A percentile compares a stretch with the other conserved stretches of the same genome.
Evolutionary conservation across 2,888 invertebrate species (phyloP).

Genomic region (Galeruca laticollis): DNA sequence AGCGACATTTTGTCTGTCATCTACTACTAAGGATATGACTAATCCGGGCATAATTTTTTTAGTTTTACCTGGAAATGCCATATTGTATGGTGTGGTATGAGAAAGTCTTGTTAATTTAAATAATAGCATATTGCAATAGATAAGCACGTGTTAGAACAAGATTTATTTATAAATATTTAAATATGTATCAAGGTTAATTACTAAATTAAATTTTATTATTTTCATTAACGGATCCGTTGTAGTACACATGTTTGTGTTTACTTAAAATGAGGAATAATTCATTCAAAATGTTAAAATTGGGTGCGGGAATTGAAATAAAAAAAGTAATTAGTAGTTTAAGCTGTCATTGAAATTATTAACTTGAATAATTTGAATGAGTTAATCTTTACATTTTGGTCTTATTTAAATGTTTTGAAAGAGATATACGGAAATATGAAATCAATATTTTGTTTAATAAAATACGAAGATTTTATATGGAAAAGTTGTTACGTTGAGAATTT

Average conservation of each 20-base stretch:
- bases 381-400: too few species aligned
- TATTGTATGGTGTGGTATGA: constrained; percentile 9
- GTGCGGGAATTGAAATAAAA: background rate
- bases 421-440: too few species aligned
- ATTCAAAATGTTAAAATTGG: background rate
- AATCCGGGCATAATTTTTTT: background rate
- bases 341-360: too few species aligned
- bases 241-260: background rate
- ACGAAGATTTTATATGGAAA: too few species aligned
- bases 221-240: background rate
- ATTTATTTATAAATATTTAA: constrained; percentile 12
- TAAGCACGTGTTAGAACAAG: background rate
- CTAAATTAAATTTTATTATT: constrained; percentile 3
- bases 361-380: too few species aligned
- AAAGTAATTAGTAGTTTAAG: background rate
- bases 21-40: too few species aligned
- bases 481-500: too few species aligned
- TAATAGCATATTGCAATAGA: background rate
- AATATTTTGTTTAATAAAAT: too few species aligned
- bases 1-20: too few species aligned
- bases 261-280: background rate
- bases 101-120: background rate
- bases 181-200: constrained; percentile 1
- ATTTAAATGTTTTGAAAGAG: too few species aligned
- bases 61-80: background rate